These are phyloP conservation scores for Rhyacophila evoluta DNA, from an alignment of 2,888 invertebrate species.

Conservation along the genomic window DNA sequence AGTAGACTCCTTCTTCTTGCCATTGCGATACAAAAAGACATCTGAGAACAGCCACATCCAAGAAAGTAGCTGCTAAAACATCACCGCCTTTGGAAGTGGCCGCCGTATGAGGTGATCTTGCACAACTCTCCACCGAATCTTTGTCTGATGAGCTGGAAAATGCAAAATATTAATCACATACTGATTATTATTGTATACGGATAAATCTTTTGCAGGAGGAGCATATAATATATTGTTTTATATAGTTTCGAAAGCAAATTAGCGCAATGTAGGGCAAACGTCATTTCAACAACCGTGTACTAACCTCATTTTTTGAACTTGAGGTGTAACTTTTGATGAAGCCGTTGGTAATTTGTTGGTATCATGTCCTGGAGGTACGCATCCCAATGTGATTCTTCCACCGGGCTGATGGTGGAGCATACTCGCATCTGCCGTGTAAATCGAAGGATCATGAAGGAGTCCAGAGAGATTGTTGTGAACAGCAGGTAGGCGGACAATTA, in stretches of 20 bases:
- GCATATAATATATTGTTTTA: too few species aligned
- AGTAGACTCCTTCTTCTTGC: constrained; percentile 98
- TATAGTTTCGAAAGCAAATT: too few species aligned
- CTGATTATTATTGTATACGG: too few species aligned
- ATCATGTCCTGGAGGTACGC: constrained; percentile 37
- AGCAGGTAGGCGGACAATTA: constrained; percentile 86
- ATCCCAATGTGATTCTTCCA: constrained; percentile 57
- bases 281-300: too few species aligned
- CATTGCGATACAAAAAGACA: constrained; percentile 97
- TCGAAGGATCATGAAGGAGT: constrained; percentile 80
- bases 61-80: constrained; percentile 89
- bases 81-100: constrained; percentile 60
- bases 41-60: constrained; percentile 95
- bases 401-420: constrained; percentile 69
- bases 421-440: constrained; percentile 87
- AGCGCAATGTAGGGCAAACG: too few species aligned
- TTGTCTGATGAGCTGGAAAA: constrained; percentile 77
- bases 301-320: constrained; percentile 74
- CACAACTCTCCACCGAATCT: constrained; percentile 78
- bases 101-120: constrained; percentile 56
- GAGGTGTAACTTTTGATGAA: constrained; percentile 67
- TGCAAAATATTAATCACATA: too few species aligned
- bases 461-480: constrained; percentile 78
- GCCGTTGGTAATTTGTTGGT: constrained; percentile 31
- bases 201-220: too few species aligned